Evolutionary conservation across 2,113 vertebrate species (phyloP), one percentile per base, ranked within the genome.

Genomic region (Tauraco erythrolophus): DNA sequence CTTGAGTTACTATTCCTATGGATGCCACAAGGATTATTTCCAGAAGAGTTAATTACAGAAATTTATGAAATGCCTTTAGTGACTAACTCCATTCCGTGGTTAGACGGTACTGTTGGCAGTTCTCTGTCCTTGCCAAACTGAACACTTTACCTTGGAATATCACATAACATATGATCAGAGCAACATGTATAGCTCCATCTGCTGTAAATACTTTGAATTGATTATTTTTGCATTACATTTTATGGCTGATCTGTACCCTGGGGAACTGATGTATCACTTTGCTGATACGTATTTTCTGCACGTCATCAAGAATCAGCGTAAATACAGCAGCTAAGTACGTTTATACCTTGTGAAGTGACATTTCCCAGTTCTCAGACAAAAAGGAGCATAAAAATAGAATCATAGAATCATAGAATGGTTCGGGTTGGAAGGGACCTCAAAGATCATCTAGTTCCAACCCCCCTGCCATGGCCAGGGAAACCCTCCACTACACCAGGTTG

Each of bases 131-230:
- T 60, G 64, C 11, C 79, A 75, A 84, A 56, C 43, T 13, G 7
- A 33, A 93, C 22, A 4, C 18, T 58, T 58, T 54, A 64, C 54
- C 53, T 79, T 41, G 61, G 65, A 95, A 35, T 65, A 69, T 41
- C 68, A 74, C 23, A 24, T 60, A 74, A 88, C 23, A 31, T 17
- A 87, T 60, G 85, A 94, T 88, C 95, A 94, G 89, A 88, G 86
- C 64, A 96, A 93, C 96, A 97, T 93, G 18, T 27, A 93, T 46
- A 97, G 97, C 97, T 98, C 97, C 98, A 97, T 95, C 98, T 98
- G 70, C 95, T 97, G 96, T 92, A 93, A 96, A 87, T 78, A 62
- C 50, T 97, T 88, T 78, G 92, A 97, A 97, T 2, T 91, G 21
- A 88, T 81, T 70, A 35, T 41, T 92, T 94, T 82, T 60, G 22